A percentile compares a stretch with the other conserved stretches of the same genome.
phyloP scores from a whole-genome alignment of 92 coral and sea anemone species.

The Parazoanthus swiftii region DNA sequence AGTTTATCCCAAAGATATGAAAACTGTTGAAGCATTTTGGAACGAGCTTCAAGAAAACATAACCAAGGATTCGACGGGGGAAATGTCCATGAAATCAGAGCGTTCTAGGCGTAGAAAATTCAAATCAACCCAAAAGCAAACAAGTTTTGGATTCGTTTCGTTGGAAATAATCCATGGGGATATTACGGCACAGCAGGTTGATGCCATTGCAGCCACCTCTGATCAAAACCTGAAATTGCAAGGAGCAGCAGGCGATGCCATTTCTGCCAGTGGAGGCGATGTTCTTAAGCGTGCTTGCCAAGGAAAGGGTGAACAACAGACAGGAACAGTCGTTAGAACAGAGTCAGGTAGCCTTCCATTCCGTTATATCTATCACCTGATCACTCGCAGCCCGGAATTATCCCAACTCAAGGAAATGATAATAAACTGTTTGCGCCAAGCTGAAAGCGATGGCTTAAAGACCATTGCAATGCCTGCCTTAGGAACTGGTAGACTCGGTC shows the following conservation, averaged over 20 bases:
- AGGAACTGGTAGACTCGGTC: conserved; percentile 60
- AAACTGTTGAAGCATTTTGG: conserved; percentile 59
- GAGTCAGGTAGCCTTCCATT: conserved; percentile 56
- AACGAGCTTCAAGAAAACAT: conserved; percentile 41
- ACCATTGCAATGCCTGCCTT: conserved; percentile 74
- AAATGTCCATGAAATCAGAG: neutral
- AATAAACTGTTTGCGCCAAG: conserved; percentile 47
- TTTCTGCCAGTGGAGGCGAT: conserved; percentile 59
- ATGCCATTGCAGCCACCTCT: conserved; percentile 65
- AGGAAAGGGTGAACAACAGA: conserved; percentile 18
- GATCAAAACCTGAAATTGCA: conserved; percentile 41
- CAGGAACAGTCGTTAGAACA: conserved; percentile 40
- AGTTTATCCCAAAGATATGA: conserved; percentile 56
- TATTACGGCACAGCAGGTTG: conserved; percentile 65
- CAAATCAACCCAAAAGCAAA: neutral
- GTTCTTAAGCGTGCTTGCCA: conserved; percentile 57
- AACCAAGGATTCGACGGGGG: neutral
- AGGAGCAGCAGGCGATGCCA: conserved; percentile 58
- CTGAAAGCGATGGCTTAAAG: conserved; percentile 36
- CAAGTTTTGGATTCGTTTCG: conserved; percentile 37
- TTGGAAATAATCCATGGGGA: conserved; percentile 65
- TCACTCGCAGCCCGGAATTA: conserved; percentile 17
- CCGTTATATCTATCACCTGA: conserved; percentile 62
- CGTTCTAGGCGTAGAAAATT: conserved; percentile 1
- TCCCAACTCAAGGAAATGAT: conserved; percentile 44